Evolutionary conservation across 2,113 vertebrate species (phyloP), one percentile per base, ranked within the genome.

Genomic region (Podilymbus podiceps): DNA sequence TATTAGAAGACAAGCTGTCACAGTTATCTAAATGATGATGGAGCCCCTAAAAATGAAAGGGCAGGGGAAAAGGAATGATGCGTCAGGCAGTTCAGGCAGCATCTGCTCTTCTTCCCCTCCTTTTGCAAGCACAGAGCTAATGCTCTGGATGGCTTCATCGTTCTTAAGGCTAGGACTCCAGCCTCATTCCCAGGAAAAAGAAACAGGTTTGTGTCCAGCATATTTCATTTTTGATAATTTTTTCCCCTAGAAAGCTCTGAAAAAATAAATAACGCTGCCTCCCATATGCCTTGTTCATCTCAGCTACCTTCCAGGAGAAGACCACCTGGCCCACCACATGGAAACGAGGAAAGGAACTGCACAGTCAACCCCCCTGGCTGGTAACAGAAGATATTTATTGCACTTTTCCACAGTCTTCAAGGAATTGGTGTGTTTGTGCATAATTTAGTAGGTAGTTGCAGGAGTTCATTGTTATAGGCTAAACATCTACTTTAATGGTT

Each of bases 361-460:
- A 80, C 25, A 89, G 47, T 35, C 59, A 74, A 73, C 28, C 38
- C 77, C 68, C 24, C 17, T 6, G 55, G 88, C 82, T 93, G 89
- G 49, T 73, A 95, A 77, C 28, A 55, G 55, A 22, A 83, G 24
- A 89, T 74, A 97, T 90, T 96, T 85, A 96, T 63, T 92, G 42
- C 35, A 44, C 33, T 85, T 77, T 60, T 59, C 96, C 84, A 52
- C 53, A 81, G 81, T 17, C 73, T 91, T 87, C 63, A 46, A 69
- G 81, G 85, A 95, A 78, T 73, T 85, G 91, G 85, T 95, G 79
- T 88, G 83, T 96, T 95, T 96, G 86, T 95, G 94, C 33, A 25
- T 97, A 97, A 98, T 97, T 98, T 94, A 98, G 90, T 50, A 96
- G 94, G 85, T 47, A 60, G 92, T 94, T 82, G 47, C 79, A 95